Evolutionary conservation across 2,888 invertebrate genomes (phyloP), one percentile per base, ranked within the genome.

Genomic region (Aricia artaxerxes): DNA sequence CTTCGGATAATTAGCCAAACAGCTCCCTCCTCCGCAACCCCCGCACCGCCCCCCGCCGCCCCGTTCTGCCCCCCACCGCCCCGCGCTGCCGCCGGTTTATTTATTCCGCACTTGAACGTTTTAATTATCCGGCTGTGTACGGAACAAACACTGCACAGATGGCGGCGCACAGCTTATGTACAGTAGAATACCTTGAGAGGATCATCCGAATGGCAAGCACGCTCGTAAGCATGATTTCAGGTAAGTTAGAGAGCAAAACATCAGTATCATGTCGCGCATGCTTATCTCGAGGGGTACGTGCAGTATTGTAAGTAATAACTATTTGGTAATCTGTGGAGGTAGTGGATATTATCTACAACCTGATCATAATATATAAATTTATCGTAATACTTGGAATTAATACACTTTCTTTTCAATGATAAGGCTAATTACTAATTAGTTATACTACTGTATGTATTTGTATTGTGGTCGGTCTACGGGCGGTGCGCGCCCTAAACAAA

Each of bases 1-100:
- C 69, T 69, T 69, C 69, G 64, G 64, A 69, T 69, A 69, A 69
- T 69, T 69, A 69, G 69, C 69, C 69, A 35, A 69, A 69, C 69
- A 69, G 69, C 64, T 6, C 40, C 40, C 40, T 6, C 40, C 40
- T 6, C 40, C 40, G 40, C 40, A 24, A 24, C 40, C n/a, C 6
- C 53, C 53, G 31, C 13, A 64, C 35, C 69, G 69, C 69, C 31
- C 9, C 11, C 4, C 35, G 4, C 35, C 69, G 61, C n/a, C 44
- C 44, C 44, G 9, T 9, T 0, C 44, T 9, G 61, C n/a, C 44
- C 44, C 44, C 2, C 44, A 0, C 44, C 44, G 9, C 9, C 44
- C 31, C 64, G 64, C 11, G 9, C 11, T 4, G 35, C 35, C 35
- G 13, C 69, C 13, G 69, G 13, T 11, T 69, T 69, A 69, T 69